A percentile compares a stretch with the other conserved stretches of the same genome.
Evolutionary conservation across 92 coral and sea anemone species (phyloP).

Genomic region (Porites rus): DNA sequence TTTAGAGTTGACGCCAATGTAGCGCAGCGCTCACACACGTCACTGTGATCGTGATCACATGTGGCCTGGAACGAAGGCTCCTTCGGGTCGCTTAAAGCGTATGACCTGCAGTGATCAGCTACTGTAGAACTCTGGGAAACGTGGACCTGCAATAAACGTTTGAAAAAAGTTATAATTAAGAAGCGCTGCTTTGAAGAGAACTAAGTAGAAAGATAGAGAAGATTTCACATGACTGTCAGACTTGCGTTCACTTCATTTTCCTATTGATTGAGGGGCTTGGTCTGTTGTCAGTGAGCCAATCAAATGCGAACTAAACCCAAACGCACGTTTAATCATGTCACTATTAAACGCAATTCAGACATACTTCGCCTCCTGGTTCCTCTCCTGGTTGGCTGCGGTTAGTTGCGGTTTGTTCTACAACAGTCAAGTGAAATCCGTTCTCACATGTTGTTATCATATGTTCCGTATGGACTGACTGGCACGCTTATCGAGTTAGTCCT

Average conservation of each 20-base stretch:
- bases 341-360: conserved; percentile 23
- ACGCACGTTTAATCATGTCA: conserved; percentile 27
- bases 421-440: conserved; percentile 23
- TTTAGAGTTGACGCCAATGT: neutral
- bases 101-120: conserved; percentile 64
- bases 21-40: conserved; percentile 54
- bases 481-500: conserved; percentile 26
- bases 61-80: conserved; percentile 42
- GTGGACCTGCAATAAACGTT: conserved; percentile 41
- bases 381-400: conserved; percentile 24
- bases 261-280: neutral
- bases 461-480: conserved; percentile 20
- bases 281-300: conserved; percentile 40
- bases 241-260: too few species aligned
- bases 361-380: conserved; percentile 26
- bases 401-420: conserved; percentile 20
- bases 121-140: conserved; percentile 54
- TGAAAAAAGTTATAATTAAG: too few species aligned
- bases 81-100: conserved; percentile 67
- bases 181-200: too few species aligned
- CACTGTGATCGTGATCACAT: conserved; percentile 64
- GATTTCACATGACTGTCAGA: too few species aligned
- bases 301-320: conserved; percentile 41
- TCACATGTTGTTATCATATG: conserved; percentile 16
- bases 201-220: too few species aligned